Conservation (phyloP, 2,113 vertebrate genomes). For the Rafetus swinhoei region DNA sequence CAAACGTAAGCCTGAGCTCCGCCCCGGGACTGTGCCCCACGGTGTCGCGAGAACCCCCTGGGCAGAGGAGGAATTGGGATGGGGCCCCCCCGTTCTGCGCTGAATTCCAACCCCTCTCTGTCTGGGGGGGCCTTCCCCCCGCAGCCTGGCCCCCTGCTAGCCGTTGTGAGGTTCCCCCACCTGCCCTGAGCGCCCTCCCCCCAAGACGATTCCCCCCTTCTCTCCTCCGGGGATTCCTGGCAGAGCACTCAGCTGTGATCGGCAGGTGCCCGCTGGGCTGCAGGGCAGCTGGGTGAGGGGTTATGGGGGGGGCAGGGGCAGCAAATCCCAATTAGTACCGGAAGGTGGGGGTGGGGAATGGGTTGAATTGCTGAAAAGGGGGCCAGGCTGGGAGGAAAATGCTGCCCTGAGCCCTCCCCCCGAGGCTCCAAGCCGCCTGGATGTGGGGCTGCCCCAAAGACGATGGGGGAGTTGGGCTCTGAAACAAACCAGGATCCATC, state of each 20-base stretch:
- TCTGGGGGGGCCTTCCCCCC: background rate
- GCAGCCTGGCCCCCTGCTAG: background rate
- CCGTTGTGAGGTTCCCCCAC: background rate
- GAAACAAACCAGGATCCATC: background rate
- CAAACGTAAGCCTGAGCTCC: background rate
- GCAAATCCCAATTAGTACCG: background rate
- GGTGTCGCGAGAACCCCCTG: background rate
- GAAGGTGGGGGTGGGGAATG: background rate
- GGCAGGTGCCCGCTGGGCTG: background rate
- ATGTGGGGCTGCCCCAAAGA: background rate
- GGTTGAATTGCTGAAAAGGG: background rate
- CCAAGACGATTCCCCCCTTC: background rate
- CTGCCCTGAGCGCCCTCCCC: background rate
- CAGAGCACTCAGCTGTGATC: background rate
- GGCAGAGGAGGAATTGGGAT: background rate
- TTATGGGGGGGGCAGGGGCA: background rate
- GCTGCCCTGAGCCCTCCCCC: background rate
- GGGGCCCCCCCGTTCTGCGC: background rate
- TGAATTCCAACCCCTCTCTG: background rate
- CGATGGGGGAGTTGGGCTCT: background rate
- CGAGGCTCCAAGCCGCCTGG: background rate
- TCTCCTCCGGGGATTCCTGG: background rate
- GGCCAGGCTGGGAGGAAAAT: background rate
- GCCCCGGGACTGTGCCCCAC: background rate
- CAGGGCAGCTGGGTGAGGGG: background rate